Evolutionary conservation across 2,113 vertebrate genomes (phyloP).

Genomic region (Gadus chalcogrammus): DNA sequence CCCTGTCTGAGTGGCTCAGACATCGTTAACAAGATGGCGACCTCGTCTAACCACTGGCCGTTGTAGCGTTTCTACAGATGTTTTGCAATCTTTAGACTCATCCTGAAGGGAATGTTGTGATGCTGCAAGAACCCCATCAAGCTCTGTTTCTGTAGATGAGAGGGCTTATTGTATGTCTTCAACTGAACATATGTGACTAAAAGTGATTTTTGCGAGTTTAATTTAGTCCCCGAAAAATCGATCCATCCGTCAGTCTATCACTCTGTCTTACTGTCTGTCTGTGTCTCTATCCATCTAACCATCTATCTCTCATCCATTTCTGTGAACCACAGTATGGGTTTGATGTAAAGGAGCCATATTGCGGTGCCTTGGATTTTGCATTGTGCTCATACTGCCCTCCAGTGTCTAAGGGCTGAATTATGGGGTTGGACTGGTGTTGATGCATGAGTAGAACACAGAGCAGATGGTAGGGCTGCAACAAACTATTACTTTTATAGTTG

Average conservation of each 20-base stretch:
- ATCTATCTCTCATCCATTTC: background rate
- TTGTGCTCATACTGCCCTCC: constrained; percentile 58
- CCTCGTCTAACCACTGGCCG: constrained; percentile 36
- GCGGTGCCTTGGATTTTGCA: background rate
- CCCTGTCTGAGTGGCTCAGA: constrained; percentile 27
- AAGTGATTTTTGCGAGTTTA: too few relatives aligned
- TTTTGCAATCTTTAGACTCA: constrained; percentile 27
- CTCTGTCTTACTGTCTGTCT: background rate
- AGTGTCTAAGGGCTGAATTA: constrained; percentile 33
- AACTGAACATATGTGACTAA: too few relatives aligned
- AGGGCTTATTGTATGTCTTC: too few relatives aligned
- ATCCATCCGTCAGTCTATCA: background rate
- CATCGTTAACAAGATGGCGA: constrained; percentile 26
- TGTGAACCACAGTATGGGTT: background rate
- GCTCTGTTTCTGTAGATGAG: too few relatives aligned
- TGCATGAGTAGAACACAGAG: background rate
- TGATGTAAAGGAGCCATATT: background rate
- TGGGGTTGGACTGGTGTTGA: background rate
- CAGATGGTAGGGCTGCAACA: too few relatives aligned
- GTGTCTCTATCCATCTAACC: background rate
- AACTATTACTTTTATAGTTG: too few relatives aligned
- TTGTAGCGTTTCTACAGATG: constrained; percentile 37
- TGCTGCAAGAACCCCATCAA: background rate
- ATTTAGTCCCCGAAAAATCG: background rate
- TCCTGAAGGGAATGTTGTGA: background rate